These are phyloP conservation scores for Ricordea florida DNA, from an alignment of 92 coral and sea anemone species.

Conservation along the genomic window DNA sequence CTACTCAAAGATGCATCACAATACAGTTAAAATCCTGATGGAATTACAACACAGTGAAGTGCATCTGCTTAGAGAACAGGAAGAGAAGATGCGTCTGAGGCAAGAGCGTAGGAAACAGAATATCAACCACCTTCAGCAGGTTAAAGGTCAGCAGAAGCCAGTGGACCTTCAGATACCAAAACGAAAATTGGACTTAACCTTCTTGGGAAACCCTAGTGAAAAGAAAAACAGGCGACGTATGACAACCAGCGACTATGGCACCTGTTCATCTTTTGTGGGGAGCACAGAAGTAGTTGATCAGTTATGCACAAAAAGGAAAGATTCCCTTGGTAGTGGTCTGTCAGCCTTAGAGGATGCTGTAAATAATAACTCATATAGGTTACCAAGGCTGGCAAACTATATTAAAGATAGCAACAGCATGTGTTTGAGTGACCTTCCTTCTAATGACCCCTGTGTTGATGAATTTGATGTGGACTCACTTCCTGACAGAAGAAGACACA, in stretches of 20 bases:
- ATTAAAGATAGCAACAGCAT: conserved; percentile 20
- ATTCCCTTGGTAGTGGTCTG: conserved; percentile 8
- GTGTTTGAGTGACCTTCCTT: conserved; percentile 41
- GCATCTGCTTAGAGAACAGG: conserved; percentile 62
- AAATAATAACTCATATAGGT: neutral
- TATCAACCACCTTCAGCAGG: conserved; percentile 54
- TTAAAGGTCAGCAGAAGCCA: conserved; percentile 18
- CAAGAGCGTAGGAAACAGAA: conserved; percentile 70
- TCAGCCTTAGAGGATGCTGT: conserved; percentile 19
- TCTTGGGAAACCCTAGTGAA: conserved; percentile 39
- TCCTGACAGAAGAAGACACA: conserved; percentile 62
- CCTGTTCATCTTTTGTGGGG: conserved; percentile 62
- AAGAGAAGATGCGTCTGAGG: conserved; percentile 46
- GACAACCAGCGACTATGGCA: conserved; percentile 83
- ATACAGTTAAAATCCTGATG: conserved; percentile 30
- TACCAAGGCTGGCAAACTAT: conserved; percentile 13
- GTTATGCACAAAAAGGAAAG: conserved; percentile 9
- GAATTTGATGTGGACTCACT: conserved; percentile 32
- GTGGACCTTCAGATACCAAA: conserved; percentile 29
- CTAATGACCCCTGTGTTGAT: conserved; percentile 30
- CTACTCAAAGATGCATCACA: conserved; percentile 19
- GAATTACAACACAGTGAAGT: conserved; percentile 61
- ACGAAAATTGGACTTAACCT: conserved; percentile 60
- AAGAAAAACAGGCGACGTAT: conserved; percentile 40
- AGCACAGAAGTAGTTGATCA: conserved; percentile 22